These are phyloP conservation scores for Phalacrocorax aristotelis DNA, from an alignment of 2,113 vertebrate genomes.

Conservation along the genomic window DNA sequence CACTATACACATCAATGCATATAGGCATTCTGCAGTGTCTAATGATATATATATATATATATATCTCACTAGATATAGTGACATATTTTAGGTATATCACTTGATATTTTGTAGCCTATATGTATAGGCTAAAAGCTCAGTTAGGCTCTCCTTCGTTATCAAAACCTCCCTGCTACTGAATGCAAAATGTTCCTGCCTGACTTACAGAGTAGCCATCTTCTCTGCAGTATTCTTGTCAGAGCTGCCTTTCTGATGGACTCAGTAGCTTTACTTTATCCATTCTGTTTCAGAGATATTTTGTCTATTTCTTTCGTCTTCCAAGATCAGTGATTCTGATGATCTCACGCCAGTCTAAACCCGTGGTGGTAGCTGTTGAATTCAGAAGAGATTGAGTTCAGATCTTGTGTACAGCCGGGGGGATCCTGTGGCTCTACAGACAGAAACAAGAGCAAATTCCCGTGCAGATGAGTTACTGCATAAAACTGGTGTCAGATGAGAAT, in stretches of 20 bases:
- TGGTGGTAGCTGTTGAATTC: not conserved
- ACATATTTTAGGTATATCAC: not conserved
- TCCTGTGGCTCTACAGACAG: rapidly evolving
- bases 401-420: not conserved
- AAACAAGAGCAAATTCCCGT: not conserved
- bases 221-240: not conserved
- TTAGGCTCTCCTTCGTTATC: not conserved
- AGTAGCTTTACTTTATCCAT: not conserved
- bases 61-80: not conserved
- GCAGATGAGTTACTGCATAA: not conserved
- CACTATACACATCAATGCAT: not conserved
- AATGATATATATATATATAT: not conserved
- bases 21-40: not conserved
- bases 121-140: not conserved
- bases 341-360: not conserved
- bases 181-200: not conserved
- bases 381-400: not conserved
- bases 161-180: not conserved
- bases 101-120: not conserved
- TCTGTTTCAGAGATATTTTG: conserved; percentile 8
- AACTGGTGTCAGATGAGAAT: not conserved
- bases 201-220: not conserved
- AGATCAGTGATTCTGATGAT: conserved; percentile 1
- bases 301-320: conserved; percentile 34
- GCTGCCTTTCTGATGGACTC: not conserved